Conservation (phyloP, 37 sponge, comb jelly and placozoan species). For the Beroe forskalii region DNA sequence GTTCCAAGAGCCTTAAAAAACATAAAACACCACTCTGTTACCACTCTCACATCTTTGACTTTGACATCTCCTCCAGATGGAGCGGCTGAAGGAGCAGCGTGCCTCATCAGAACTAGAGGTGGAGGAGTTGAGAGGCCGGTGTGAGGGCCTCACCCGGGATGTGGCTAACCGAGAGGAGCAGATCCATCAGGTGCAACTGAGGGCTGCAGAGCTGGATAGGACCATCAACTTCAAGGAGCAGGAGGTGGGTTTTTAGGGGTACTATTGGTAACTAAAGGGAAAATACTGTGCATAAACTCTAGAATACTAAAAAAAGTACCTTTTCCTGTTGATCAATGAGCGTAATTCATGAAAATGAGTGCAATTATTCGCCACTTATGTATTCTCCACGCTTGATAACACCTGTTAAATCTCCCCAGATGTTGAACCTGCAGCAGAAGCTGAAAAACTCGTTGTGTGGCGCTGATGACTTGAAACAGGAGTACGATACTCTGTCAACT, state of each 20-base stretch:
- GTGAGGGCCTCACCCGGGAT: background rate
- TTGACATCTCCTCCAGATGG: constrained; percentile 22
- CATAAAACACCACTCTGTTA: no score
- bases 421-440: constrained; percentile 4
- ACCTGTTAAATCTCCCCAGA: no score
- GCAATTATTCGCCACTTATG: no score
- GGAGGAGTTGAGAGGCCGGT: constrained; percentile 13
- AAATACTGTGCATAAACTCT: no score
- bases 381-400: no score
- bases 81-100: constrained; percentile 29
- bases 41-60: no score
- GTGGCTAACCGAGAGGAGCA: constrained; percentile 12
- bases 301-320: no score
- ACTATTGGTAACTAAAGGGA: no score
- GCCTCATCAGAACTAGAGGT: background rate
- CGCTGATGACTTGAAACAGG: constrained; percentile 32
- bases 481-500: background rate
- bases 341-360: no score
- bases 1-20: no score
- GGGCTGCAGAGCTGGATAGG: background rate
- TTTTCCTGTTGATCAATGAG: no score
- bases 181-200: constrained; percentile 11
- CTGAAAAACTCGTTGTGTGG: background rate
- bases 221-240: constrained; percentile 46
- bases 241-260: background rate